phyloP scores from a whole-genome alignment of 2,113 vertebrate genomes.

The Silurus glanis region DNA sequence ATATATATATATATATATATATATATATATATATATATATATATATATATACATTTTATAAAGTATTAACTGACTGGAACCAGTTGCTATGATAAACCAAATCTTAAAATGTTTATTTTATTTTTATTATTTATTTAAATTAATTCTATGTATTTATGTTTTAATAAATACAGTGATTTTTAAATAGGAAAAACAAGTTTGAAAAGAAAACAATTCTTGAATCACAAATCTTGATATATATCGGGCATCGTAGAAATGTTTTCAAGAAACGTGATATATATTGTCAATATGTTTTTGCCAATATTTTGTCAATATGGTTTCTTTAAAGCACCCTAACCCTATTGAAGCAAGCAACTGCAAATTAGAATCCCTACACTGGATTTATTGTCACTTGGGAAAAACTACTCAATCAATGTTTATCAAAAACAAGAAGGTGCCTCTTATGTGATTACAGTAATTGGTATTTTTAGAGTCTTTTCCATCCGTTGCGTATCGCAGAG shows the following conservation, averaged over 20 bases:
- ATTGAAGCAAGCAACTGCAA: slow-evolving; percentile 7
- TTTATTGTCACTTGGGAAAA: slow-evolving; percentile 32
- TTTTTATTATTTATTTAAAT: too few relatives aligned
- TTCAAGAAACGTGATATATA: not conserved
- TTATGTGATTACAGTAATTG: slow-evolving; percentile 47
- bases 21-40: not conserved
- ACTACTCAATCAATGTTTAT: slow-evolving; percentile 46
- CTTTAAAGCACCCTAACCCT: not conserved
- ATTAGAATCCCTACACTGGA: slow-evolving; percentile 9
- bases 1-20: not conserved
- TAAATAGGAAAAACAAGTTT: not conserved
- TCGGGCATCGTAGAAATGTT: not conserved
- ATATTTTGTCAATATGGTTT: not conserved
- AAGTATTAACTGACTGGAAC: not conserved
- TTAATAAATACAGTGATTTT: too few relatives aligned
- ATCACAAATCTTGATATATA: not conserved
- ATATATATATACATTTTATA: not conserved
- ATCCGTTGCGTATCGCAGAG: slow-evolving; percentile 27
- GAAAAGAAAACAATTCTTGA: not conserved
- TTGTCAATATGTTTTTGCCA: not conserved
- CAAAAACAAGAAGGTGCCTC: slow-evolving; percentile 40
- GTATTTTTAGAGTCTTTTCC: slow-evolving; percentile 38
- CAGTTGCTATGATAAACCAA: too few relatives aligned
- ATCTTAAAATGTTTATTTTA: too few relatives aligned
- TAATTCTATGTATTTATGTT: too few relatives aligned